These are phyloP conservation scores for Spisula subtruncata DNA, from an alignment of 2,888 invertebrate genomes.

Conservation along the genomic window DNA sequence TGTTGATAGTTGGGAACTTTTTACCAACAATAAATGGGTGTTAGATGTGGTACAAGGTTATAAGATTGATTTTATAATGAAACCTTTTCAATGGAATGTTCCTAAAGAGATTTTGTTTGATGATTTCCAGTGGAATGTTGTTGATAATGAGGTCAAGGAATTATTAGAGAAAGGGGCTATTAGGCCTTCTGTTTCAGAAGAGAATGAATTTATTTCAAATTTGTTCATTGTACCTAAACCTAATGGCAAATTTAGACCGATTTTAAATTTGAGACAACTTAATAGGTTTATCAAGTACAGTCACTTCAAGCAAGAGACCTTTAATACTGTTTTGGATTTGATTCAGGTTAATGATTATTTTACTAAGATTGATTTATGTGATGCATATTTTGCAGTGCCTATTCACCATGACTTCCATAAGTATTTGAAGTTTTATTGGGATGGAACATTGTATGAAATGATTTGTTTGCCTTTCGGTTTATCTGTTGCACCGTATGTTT, in stretches of 20 bases:
- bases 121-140: neutral
- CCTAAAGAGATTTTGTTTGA: neutral
- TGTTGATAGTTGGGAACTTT: neutral
- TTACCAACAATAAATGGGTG: neutral
- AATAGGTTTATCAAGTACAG: neutral
- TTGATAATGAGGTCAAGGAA: neutral
- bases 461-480: slow-evolving; percentile 26
- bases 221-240: slow-evolving; percentile 29
- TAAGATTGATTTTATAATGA: neutral
- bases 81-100: neutral
- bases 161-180: slow-evolving; percentile 7
- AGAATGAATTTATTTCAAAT: slow-evolving; percentile 24
- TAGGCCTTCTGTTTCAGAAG: neutral
- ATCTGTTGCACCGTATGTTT: slow-evolving; percentile 35
- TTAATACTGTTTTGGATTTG: neutral
- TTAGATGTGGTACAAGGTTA: neutral
- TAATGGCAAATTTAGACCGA: neutral
- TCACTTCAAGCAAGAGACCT: neutral
- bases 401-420: slow-evolving; percentile 20
- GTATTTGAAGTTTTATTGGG: slow-evolving; percentile 39
- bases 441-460: slow-evolving; percentile 52
- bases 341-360: neutral
- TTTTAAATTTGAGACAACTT: neutral
- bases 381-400: slow-evolving; percentile 50
- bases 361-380: slow-evolving; percentile 34